Conservation (phyloP, 2,113 vertebrate genomes). For the Syngnathus floridae region DNA sequence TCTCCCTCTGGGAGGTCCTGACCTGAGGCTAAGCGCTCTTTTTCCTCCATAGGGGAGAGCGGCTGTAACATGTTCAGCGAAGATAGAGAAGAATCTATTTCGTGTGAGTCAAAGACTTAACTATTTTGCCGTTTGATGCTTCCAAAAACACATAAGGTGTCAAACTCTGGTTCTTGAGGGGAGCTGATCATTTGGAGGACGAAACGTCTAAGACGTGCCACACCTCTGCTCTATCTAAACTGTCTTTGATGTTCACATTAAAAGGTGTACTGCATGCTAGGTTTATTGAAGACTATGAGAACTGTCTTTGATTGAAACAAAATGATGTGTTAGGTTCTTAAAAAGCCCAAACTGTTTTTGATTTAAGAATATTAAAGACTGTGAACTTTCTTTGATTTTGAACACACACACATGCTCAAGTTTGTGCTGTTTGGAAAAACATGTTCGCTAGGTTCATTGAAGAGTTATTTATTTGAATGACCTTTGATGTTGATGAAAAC, state of each 20-base stretch:
- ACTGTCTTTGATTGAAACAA: not conserved
- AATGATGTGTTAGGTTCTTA: not conserved
- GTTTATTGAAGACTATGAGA: not conserved
- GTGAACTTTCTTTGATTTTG: not conserved
- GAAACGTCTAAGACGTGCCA: no score
- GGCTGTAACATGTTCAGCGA: conserved; percentile 54
- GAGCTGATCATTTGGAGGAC: no score
- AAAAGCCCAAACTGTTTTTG: not conserved
- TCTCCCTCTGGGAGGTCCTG: conserved; percentile 54
- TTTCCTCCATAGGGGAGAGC: conserved; percentile 58
- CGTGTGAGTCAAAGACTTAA: conserved; percentile 60
- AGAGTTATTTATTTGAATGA: not conserved
- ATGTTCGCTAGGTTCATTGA: not conserved
- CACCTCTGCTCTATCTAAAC: not conserved
- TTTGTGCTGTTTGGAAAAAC: not conserved
- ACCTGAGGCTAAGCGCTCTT: conserved; percentile 53
- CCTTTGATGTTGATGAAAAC: not conserved
- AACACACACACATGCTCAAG: not conserved
- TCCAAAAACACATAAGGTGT: no score
- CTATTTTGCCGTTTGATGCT: conserved; percentile 34
- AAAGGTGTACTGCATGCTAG: no score
- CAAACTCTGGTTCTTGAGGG: no score
- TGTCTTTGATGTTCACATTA: not conserved
- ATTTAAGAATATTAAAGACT: not conserved
- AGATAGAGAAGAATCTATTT: conserved; percentile 58